A percentile compares a stretch with the other conserved stretches of the same genome.
These are phyloP conservation scores for Calypte anna DNA, from an alignment of 2,113 vertebrate genomes.

Conservation along the genomic window DNA sequence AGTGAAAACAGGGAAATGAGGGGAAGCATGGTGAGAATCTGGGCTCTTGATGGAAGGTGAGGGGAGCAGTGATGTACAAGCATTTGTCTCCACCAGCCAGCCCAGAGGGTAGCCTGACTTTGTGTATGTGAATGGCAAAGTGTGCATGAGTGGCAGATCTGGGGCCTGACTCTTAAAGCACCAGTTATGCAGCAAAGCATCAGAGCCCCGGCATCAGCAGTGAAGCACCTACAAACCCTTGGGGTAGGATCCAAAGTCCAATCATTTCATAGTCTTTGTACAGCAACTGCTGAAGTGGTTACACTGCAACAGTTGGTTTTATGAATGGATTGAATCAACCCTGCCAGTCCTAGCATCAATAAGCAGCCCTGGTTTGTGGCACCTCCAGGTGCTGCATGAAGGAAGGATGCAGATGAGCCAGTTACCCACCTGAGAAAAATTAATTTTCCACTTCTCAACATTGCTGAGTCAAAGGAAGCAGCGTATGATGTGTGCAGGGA, in stretches of 20 bases:
- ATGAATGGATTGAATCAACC: background rate
- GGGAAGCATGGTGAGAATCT: background rate
- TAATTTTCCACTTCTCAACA: background rate
- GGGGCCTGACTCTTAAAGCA: background rate
- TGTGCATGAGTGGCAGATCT: background rate
- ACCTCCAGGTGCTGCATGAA: background rate
- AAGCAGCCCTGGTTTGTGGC: background rate
- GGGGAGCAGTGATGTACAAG: background rate
- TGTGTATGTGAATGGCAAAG: background rate
- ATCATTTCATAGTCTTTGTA: background rate
- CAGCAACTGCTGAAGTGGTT: background rate
- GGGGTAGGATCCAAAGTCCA: background rate
- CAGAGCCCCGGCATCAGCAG: background rate
- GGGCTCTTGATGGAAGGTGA: background rate
- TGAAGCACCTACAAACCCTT: background rate
- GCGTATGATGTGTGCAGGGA: background rate
- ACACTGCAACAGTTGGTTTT: background rate
- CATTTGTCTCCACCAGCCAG: background rate
- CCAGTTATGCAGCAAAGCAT: background rate
- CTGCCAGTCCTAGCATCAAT: background rate
- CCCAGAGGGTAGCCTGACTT: background rate
- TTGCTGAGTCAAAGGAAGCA: background rate
- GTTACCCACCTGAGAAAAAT: rapidly evolving
- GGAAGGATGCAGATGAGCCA: background rate
- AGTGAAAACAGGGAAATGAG: background rate